phyloP scores from a whole-genome alignment of 1,140 invertebrate species.

The Danaus plexippus region DNA sequence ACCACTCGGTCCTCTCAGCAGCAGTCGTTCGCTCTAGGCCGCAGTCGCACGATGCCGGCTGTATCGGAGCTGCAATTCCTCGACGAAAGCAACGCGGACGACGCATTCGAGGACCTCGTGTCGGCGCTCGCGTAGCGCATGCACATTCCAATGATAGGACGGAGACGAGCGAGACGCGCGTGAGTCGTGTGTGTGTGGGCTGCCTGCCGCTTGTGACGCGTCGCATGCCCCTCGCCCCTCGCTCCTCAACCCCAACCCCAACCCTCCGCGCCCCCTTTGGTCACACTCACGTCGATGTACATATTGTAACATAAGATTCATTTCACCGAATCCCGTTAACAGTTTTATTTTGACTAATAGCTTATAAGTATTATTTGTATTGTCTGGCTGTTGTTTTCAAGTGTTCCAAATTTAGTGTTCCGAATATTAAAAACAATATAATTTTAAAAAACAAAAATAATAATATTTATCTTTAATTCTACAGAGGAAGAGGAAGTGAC shows the following conservation, averaged over 20 bases:
- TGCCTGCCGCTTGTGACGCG: constrained; percentile 56
- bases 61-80: constrained; percentile 76
- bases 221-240: constrained; percentile 34
- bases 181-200: constrained; percentile 69
- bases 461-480: constrained; percentile 25
- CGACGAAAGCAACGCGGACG: constrained; percentile 81
- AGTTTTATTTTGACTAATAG: constrained; percentile 68
- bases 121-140: constrained; percentile 66
- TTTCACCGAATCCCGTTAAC: constrained; percentile 51
- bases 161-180: constrained; percentile 59
- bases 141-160: constrained; percentile 61
- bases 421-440: too few relatives aligned
- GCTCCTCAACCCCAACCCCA: constrained; percentile 11
- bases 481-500: constrained; percentile 64
- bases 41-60: constrained; percentile 82
- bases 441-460: background rate
- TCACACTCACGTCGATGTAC: constrained; percentile 27
- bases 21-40: constrained; percentile 69
- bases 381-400: constrained; percentile 59
- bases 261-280: constrained; percentile 14
- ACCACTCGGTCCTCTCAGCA: constrained; percentile 63
- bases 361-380: constrained; percentile 52
- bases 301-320: constrained; percentile 37
- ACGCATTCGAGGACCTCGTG: constrained; percentile 84
- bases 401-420: constrained; percentile 40